Base-by-base conservation (phyloP, 2,113 vertebrate genomes). In the Actenoides hombroni region DNA sequence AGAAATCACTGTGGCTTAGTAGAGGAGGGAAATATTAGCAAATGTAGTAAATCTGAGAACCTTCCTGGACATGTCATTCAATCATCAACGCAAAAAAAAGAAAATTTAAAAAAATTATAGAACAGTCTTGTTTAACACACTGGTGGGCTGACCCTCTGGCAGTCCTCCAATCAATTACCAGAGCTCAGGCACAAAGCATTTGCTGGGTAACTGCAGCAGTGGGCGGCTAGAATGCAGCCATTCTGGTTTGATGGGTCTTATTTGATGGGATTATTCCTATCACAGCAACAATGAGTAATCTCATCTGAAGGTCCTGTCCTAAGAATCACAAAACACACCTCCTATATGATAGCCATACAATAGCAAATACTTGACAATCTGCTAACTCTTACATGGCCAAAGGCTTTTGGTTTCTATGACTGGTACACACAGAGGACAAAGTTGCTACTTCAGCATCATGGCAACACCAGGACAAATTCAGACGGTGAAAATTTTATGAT, bases 1-100 rank as follows among this genome's bases (percentile, higher is more conserved):
- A 24, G 39, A 83, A 91, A 53, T 13, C 0, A 11, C 2, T 5
- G 1, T 3, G 2, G 23, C 14, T 67, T 37, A 59, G 25, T 4
- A 46, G 64, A 21, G 61, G 29, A 44, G 4, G 10, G 16, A 91
- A 39, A 69, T 67, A 31, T 24, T 37, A 39, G 54, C 6, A 67
- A 86, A 46, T 59, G 25, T 24, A 33, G 0, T 51, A 70, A 59
- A 25, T 28, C 15, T 24, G n/a, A 83, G 26, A 79, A 70, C 24
- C 37, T 42, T 69, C 29, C 10, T 5, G 7, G 14, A 9, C 15
- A 44, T 28, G 4, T 21, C 6, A 24, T 59, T 51, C 31, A 53
- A 37, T 46, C n/a, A 24, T 9, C 16, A 64, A 35, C 5, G 14
- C 10, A 25, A 37, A n/a, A 63, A 26, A 19, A 16, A 28, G n/a